phyloP scores from a whole-genome alignment of 2,113 vertebrate genomes.

The Carassius carassius region DNA sequence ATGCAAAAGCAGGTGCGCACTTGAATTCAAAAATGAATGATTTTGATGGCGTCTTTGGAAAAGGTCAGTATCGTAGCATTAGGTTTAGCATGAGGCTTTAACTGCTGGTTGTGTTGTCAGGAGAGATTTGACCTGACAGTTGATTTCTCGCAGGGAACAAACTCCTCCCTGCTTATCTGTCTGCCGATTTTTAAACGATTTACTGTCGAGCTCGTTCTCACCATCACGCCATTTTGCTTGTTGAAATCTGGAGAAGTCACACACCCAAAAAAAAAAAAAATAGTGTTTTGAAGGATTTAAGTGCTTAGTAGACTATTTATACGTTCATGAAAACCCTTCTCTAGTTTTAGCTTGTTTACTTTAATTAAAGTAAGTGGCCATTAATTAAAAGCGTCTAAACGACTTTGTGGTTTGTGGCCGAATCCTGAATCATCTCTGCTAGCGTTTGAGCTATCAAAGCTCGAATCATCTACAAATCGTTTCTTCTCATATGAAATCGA shows the following conservation, averaged over 20 bases:
- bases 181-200: slow-evolving; percentile 59
- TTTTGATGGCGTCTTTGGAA: slow-evolving; percentile 58
- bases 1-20: slow-evolving; percentile 40
- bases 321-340: not conserved
- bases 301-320: not conserved
- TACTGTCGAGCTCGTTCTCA: slow-evolving; percentile 50
- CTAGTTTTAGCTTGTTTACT: not conserved
- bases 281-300: not conserved
- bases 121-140: slow-evolving; percentile 75
- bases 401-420: not conserved
- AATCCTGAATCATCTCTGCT: not conserved
- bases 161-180: slow-evolving; percentile 73
- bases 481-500: slow-evolving; percentile 29
- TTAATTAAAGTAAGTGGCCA: not conserved
- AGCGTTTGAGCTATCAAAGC: slow-evolving; percentile 13
- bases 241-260: slow-evolving; percentile 21
- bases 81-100: slow-evolving; percentile 72
- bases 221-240: slow-evolving; percentile 38
- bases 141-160: slow-evolving; percentile 71
- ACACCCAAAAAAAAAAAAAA: not conserved
- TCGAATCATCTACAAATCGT: not conserved
- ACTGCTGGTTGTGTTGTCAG: slow-evolving; percentile 67
- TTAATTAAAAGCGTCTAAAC: slow-evolving; percentile 1
- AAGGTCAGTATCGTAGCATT: slow-evolving; percentile 64
- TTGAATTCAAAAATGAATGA: slow-evolving; percentile 55